Conservation (phyloP, 2,113 vertebrate genomes). For the Oreocharis arfaki region DNA sequence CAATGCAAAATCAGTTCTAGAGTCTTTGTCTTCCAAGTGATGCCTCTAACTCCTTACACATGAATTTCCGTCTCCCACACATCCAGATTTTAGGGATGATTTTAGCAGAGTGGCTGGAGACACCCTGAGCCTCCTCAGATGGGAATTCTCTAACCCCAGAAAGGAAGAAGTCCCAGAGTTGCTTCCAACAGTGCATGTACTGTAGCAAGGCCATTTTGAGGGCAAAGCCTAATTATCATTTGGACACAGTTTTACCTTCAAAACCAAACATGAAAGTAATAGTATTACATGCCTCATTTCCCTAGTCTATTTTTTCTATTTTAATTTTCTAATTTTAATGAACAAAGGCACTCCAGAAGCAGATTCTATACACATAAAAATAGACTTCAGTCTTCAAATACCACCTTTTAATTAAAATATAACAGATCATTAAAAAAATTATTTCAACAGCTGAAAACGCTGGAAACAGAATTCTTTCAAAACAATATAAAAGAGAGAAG, state of each 20-base stretch:
- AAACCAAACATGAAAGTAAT: slow-evolving; percentile 65
- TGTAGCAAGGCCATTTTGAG: slow-evolving; percentile 63
- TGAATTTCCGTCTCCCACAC: not conserved
- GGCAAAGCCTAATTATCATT: slow-evolving; percentile 69
- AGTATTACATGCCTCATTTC: slow-evolving; percentile 39
- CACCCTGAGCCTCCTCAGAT: not conserved
- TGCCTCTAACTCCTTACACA: not conserved
- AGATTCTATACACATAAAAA: slow-evolving; percentile 16
- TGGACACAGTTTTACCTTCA: slow-evolving; percentile 67
- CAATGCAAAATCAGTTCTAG: not conserved
- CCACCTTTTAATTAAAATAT: slow-evolving; percentile 47
- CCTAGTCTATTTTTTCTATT: slow-evolving; percentile 40
- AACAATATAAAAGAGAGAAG: not conserved
- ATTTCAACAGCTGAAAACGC: not conserved
- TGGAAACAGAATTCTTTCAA: not conserved
- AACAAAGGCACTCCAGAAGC: slow-evolving; percentile 52
- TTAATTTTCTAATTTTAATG: slow-evolving; percentile 71
- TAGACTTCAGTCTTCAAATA: slow-evolving; percentile 26
- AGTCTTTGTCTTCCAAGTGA: not conserved
- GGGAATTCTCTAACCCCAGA: not conserved
- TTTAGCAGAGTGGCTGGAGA: not conserved
- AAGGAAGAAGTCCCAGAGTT: not conserved
- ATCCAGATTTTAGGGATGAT: not conserved
- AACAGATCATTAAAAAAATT: not conserved
- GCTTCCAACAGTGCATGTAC: slow-evolving; percentile 7